phyloP scores from a whole-genome alignment of 92 coral and sea anemone genomes.

The Scolanthus callimorphus region DNA sequence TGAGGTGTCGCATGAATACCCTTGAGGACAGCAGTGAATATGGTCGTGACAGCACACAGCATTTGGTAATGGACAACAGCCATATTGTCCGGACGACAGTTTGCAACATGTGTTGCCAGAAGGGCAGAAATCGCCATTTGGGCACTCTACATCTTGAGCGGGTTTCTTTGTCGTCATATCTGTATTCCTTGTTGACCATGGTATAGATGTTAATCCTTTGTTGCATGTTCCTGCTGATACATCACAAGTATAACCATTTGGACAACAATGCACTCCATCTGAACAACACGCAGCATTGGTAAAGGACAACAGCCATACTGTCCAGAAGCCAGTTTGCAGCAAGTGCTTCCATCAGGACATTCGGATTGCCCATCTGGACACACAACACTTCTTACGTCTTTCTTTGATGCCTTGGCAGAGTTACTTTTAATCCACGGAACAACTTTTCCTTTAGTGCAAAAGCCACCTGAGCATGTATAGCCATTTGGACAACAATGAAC shows the following conservation, averaged over 20 bases:
- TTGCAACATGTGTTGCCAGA: slow-evolving; percentile 64
- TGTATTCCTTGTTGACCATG: not conserved
- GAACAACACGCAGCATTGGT: slow-evolving; percentile 73
- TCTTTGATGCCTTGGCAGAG: slow-evolving; percentile 2
- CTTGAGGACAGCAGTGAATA: slow-evolving; percentile 58
- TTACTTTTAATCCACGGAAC: slow-evolving; percentile 1
- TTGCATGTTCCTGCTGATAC: slow-evolving; percentile 27
- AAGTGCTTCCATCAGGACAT: slow-evolving; percentile 67
- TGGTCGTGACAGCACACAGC: slow-evolving; percentile 47
- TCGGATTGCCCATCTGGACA: slow-evolving; percentile 52
- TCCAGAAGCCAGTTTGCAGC: slow-evolving; percentile 63
- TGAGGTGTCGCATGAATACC: slow-evolving; percentile 43
- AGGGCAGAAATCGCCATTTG: slow-evolving; percentile 49
- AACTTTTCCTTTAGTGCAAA: not conserved
- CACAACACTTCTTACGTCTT: slow-evolving; percentile 5
- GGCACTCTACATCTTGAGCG: slow-evolving; percentile 13
- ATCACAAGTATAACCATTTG: slow-evolving; percentile 56
- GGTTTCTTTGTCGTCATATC: slow-evolving; percentile 12
- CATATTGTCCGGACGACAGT: slow-evolving; percentile 34
- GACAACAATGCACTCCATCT: slow-evolving; percentile 59
- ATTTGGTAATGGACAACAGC: slow-evolving; percentile 44
- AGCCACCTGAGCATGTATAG: slow-evolving; percentile 18
- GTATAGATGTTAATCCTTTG: not conserved
- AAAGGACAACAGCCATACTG: slow-evolving; percentile 71
- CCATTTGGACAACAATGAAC: slow-evolving; percentile 62